Percentiles rank a stretch among this genome's conserved stretches.
Conservation (phyloP, 1,140 invertebrate genomes). For the Solenopsis invicta region DNA sequence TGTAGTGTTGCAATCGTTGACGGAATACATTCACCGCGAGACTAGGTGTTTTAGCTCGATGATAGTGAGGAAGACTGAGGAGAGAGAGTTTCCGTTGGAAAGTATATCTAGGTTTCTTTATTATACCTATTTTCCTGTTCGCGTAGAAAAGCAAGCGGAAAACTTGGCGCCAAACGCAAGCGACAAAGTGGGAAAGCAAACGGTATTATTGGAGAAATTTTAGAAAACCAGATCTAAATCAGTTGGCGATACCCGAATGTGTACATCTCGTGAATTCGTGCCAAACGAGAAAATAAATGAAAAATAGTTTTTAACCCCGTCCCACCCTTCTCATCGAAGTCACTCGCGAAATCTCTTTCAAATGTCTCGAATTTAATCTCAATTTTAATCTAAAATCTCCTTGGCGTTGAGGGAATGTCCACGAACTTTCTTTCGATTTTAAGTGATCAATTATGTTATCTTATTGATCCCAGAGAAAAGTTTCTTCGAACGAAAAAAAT, state of each 20-base stretch:
- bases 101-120: background rate
- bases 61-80: background rate
- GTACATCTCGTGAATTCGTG: background rate
- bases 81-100: background rate
- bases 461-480: too few relatives aligned
- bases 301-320: background rate
- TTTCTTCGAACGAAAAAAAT: too few relatives aligned
- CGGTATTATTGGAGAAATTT: background rate
- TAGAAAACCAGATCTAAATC: conserved; percentile 25
- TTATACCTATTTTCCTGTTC: background rate
- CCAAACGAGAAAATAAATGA: conserved; percentile 12
- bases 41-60: background rate
- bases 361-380: background rate
- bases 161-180: conserved; percentile 21
- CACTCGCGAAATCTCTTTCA: background rate
- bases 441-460: background rate
- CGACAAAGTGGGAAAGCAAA: background rate
- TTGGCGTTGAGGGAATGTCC: background rate
- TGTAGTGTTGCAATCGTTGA: background rate
- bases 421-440: background rate
- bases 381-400: conserved; percentile 17
- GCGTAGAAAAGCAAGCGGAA: background rate
- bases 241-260: background rate
- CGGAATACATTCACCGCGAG: background rate
- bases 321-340: background rate